Base-by-base conservation (phyloP, 2,888 invertebrate genomes). In the Hirtodrosophila alboralis region DNA sequence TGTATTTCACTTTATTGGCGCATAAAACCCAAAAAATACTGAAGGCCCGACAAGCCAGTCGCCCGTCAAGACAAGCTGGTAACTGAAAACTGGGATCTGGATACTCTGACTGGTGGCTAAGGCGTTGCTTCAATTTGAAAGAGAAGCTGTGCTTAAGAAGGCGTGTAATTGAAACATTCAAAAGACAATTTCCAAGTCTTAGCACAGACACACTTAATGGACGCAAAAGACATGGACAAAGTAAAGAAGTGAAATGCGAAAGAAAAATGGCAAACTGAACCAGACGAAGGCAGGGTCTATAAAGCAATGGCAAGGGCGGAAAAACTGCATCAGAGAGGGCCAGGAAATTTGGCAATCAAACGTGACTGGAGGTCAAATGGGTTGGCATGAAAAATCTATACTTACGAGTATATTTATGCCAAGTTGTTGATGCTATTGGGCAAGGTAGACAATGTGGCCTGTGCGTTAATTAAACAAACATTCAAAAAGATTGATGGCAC, bases 91-190 rank as follows among this genome's bases (percentile, higher is more conserved):
- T 66, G 63, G 37, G 40, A 40, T 30, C 57, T 57, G 44, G 34
- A 14, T 31, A 13, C 16, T 48, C 23, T 44, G 44, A 40, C 40
- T 62, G 57, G 8, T 56, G 62, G 54, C 54, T 37, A 26, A 58
- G 58, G 59, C 66, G 62, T 61, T 57, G 65, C 81, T 77, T 75
- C 81, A 84, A 84, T 85, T 85, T 84, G 72, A 64, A 77, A 77
- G 68, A 84, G 87, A 89, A 88, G 84, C 89, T 89, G 90, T 90
- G 90, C 88, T 90, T 91, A 91, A 91, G 90, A 91, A 90, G 90
- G 90, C 90, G 90, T 91, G 90, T 91, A 91, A 91, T 91, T 90
- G 90, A 90, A 90, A 90, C 90, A 90, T 90, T 90, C 90, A 90
- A 88, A 89, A 89, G 90, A 89, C 89, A 89, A 89, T 89, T 89